phyloP scores from a whole-genome alignment of 2,797 vertebrate genomes.

The Coendou prehensilis region DNA sequence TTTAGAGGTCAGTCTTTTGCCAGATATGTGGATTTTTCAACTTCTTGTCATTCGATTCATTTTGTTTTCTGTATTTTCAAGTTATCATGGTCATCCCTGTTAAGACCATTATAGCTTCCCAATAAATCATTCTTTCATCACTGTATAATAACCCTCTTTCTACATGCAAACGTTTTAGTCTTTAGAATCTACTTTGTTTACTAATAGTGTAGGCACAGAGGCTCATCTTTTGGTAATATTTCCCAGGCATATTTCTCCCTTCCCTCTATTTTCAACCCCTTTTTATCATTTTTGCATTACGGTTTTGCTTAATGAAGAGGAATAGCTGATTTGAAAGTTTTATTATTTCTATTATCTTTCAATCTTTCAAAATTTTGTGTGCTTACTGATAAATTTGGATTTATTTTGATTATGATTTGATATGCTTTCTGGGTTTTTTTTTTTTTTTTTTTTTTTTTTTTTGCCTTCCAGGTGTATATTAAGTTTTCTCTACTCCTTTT shows the following conservation, averaged over 20 bases:
- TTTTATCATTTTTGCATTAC: neutral
- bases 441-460: neutral
- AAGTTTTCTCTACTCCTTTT: neutral
- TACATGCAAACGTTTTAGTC: neutral
- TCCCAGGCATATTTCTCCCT: neutral
- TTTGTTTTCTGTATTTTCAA: slow-evolving; percentile 56
- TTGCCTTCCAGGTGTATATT: neutral
- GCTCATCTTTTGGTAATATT: neutral
- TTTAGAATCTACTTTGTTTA: neutral
- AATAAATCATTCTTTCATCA: neutral
- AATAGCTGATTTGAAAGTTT: neutral
- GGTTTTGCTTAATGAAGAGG: slow-evolving; percentile 6
- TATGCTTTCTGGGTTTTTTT: neutral
- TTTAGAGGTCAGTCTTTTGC: neutral
- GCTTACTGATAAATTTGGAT: neutral
- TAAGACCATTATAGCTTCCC: neutral
- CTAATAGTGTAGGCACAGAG: neutral
- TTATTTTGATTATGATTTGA: neutral
- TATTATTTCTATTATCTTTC: neutral
- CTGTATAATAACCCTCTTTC: neutral
- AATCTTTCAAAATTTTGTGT: neutral
- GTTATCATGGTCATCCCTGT: neutral
- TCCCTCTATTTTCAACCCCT: neutral
- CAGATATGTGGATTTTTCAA: neutral
- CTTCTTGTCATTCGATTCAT: neutral